Conservation (phyloP, 2,797 vertebrate genomes). For the Pelochelys cantorii region DNA sequence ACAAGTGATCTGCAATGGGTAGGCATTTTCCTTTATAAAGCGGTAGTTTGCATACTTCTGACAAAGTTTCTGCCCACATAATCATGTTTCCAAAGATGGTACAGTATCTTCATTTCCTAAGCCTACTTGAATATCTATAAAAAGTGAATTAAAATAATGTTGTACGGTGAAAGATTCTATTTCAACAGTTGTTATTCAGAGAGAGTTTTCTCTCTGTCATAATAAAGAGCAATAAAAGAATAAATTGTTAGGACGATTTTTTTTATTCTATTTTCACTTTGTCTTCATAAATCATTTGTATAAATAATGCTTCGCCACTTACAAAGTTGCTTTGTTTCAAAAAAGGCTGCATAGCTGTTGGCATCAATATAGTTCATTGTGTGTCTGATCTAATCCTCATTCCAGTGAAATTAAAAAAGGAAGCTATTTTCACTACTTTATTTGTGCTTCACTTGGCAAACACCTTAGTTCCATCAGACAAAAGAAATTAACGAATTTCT, state of each 20-base stretch:
- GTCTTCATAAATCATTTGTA: not conserved
- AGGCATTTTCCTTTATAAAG: not conserved
- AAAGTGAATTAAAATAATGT: not conserved
- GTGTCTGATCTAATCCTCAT: not conserved
- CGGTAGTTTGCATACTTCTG: not conserved
- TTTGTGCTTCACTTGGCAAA: not conserved
- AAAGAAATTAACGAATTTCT: not conserved
- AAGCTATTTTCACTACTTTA: not conserved
- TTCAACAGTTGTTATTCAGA: not conserved
- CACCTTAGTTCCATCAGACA: not conserved
- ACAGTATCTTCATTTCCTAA: rapidly evolving
- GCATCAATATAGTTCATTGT: not conserved
- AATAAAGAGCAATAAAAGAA: not conserved
- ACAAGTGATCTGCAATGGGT: not conserved
- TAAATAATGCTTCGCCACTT: not conserved
- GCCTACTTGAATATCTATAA: not conserved
- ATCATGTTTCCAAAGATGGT: not conserved
- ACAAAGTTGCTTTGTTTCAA: not conserved
- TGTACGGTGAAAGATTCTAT: not conserved
- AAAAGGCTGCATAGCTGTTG: not conserved
- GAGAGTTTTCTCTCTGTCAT: not conserved
- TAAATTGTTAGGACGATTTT: not conserved
- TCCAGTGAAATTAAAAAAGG: not conserved
- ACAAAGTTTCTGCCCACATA: not conserved
- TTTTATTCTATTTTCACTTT: not conserved